These are phyloP conservation scores for Pocillopora damicornis DNA, from an alignment of 64 coral and sea anemone species.

Conservation along the genomic window DNA sequence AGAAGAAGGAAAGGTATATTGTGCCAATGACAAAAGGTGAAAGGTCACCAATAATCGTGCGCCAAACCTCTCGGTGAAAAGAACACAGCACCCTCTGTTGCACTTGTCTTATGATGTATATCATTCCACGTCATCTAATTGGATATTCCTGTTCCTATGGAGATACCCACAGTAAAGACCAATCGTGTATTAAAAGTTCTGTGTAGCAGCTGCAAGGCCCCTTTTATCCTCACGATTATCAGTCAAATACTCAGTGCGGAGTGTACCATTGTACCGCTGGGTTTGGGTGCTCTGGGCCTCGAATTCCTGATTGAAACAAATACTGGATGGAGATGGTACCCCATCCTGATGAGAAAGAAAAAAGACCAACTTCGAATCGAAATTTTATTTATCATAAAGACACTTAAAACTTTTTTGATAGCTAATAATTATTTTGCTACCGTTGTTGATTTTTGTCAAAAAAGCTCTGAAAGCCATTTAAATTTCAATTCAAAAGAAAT, in stretches of 20 bases:
- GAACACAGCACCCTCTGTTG: not conserved
- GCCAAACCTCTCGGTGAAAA: no score
- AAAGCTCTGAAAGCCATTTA: no score
- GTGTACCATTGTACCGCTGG: not conserved
- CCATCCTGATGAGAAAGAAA: not conserved
- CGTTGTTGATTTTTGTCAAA: no score
- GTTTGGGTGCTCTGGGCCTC: slow-evolving; percentile 1
- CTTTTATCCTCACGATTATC: not conserved
- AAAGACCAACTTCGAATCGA: not conserved
- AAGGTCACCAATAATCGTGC: no score
- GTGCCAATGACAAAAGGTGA: no score
- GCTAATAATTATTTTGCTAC: no score
- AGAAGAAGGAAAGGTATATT: no score
- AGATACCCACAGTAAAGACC: not conserved
- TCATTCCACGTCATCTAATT: slow-evolving; percentile 10
- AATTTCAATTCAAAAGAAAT: no score
- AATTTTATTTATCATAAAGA: no score
- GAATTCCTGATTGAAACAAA: slow-evolving; percentile 26
- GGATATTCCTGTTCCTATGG: not conserved
- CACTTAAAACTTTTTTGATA: no score
- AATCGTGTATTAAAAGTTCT: slow-evolving; percentile 7
- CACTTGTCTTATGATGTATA: slow-evolving; percentile 4
- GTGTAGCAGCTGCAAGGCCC: not conserved
- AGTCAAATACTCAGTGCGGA: not conserved
- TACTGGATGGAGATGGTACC: slow-evolving; percentile 21